Base-by-base conservation (phyloP, 2,797 vertebrate genomes). In the Anguilla megastoma region DNA sequence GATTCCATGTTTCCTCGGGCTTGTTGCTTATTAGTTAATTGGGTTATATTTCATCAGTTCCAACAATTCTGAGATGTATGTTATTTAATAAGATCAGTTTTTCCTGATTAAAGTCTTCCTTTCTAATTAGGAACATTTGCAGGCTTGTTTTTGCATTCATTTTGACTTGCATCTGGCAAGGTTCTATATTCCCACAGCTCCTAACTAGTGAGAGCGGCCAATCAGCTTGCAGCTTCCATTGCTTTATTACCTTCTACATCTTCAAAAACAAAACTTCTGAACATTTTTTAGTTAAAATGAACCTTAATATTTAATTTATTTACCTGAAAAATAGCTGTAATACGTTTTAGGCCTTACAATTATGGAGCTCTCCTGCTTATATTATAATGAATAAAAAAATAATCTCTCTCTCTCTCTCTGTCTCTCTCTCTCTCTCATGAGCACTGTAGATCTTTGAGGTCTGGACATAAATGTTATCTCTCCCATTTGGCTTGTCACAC, bases 381-480 rank as follows among this genome's bases (percentile, higher is more conserved):
- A 18, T 58, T 58, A 3, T 58, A 10, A 12, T 9, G 0, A 54
- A 54, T 54, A 54, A 54, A 54, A 12, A 54, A 54, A 54, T 1
- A 54, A 54, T 54, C 52, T 27, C 10, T 66, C 3, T 27, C 5
- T 27, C 10, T 66, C 3, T 27, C 5, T 66, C n/a, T n/a, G 3
- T 66, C 16, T 63, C 16, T 16, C 24, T 63, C 60, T 21, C 16
- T 24, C 24, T 2, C 18, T n/a, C 24, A 63, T 63, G 16, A 21
- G 60, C 16, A 21, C 16, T 63, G 60, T 5, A 63, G 60, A 63
- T 63, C 60, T 63, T 18, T 24, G 16, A 21, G 21, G 45, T 45
- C 56, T 52, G 76, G 93, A 94, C 95, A 90, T 92, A 95, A 95
- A 94, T 94, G 95, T 95, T 95, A 95, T 95, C 93, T 92, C 88